Evolutionary conservation across 92 coral and sea anemone genomes (phyloP), one percentile per base, ranked within the genome.

Genomic region (Scolanthus callimorphus): DNA sequence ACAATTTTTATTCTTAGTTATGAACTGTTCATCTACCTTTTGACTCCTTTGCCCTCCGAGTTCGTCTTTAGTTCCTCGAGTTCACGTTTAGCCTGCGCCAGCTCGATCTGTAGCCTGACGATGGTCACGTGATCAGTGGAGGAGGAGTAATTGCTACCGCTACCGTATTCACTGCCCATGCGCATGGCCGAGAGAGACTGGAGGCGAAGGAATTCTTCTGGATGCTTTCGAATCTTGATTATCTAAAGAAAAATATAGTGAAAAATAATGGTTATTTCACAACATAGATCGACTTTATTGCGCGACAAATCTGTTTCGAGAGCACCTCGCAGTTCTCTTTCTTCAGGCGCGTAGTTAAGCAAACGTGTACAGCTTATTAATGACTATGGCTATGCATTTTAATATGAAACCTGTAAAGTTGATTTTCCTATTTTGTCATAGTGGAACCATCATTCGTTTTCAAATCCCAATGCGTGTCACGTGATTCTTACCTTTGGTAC

Each of bases 401-500:
- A n/a, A n/a, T n/a, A n/a, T n/a, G n/a, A n/a, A n/a, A n/a, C n/a
- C n/a, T n/a, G n/a, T n/a, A n/a, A n/a, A n/a, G n/a, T n/a, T n/a
- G n/a, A n/a, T n/a, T n/a, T n/a, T n/a, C n/a, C n/a, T n/a, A n/a
- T n/a, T n/a, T n/a, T n/a, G n/a, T n/a, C n/a, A n/a, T n/a, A n/a
- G n/a, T n/a, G n/a, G n/a, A n/a, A n/a, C n/a, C n/a, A n/a, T n/a
- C n/a, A n/a, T n/a, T n/a, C n/a, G n/a, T n/a, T n/a, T n/a, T n/a
- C n/a, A n/a, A n/a, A n/a, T n/a, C n/a, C n/a, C n/a, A n/a, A n/a
- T n/a, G n/a, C n/a, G n/a, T n/a, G n/a, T n/a, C n/a, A n/a, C n/a
- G n/a, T n/a, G n/a, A n/a, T n/a, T 22, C 74, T 74, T 43, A 80
- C 92, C 77, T 85, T 73, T 17, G 92, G 92, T 8, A 85, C 30